Evolutionary conservation across 2,113 vertebrate species (phyloP).

Genomic region (Scortum barcoo): DNA sequence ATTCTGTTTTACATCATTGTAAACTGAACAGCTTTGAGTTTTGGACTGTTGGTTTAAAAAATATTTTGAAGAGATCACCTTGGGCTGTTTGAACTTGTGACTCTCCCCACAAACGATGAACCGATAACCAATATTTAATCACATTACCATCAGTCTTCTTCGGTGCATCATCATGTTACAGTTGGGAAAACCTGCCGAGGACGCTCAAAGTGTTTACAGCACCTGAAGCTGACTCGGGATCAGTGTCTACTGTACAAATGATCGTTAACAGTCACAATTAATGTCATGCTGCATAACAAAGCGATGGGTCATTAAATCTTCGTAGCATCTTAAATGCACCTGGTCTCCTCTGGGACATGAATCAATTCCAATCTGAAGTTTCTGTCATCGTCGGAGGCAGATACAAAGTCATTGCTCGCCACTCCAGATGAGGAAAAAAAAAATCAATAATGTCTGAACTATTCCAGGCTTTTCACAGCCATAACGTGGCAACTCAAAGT

Average conservation of each 20-base stretch:
- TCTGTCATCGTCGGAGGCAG: slow-evolving; percentile 30
- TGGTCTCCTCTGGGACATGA: slow-evolving; percentile 1
- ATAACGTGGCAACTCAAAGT: slow-evolving; percentile 31
- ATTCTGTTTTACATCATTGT: neutral
- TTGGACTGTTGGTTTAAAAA: neutral
- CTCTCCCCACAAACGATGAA: no score
- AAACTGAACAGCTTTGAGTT: neutral
- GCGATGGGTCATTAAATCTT: slow-evolving; percentile 17
- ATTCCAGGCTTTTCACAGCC: slow-evolving; percentile 52
- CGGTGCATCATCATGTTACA: neutral
- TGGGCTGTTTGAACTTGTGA: neutral
- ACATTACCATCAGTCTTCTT: neutral
- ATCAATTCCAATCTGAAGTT: slow-evolving; percentile 67
- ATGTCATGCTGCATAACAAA: slow-evolving; percentile 8
- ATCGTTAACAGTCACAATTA: neutral
- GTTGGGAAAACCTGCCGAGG: neutral
- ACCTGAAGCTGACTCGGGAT: neutral
- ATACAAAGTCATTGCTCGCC: slow-evolving; percentile 32
- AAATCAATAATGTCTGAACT: slow-evolving; percentile 59
- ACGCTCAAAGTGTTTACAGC: neutral
- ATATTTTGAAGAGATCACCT: neutral
- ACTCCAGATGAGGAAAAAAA: neutral
- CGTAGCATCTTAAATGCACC: neutral
- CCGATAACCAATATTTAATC: no score
- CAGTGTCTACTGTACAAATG: neutral